Conservation (phyloP, 2,797 vertebrate genomes). For the Sciurus vulgaris region DNA sequence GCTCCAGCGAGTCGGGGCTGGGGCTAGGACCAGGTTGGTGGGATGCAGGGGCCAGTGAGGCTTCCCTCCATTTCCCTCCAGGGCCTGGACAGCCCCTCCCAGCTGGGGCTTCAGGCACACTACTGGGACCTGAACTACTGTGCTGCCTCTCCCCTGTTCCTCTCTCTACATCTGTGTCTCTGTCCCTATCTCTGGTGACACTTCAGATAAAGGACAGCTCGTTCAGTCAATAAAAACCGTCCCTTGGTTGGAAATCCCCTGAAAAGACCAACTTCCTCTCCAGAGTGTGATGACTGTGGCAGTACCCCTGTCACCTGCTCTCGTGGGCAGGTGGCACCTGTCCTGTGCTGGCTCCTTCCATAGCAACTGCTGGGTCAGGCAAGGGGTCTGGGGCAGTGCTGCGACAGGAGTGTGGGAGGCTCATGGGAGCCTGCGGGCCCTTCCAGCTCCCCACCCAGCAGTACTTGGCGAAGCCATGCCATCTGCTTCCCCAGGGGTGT, state of each 20-base stretch:
- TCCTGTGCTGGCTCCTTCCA: neutral
- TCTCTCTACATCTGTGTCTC: neutral
- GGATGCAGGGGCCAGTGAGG: neutral
- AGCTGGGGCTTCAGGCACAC: no score
- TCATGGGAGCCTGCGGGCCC: neutral
- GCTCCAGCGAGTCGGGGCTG: no score
- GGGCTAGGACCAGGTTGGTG: no score
- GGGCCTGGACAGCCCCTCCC: neutral
- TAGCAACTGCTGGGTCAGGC: neutral
- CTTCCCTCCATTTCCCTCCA: neutral
- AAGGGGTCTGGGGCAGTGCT: no score
- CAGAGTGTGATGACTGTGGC: neutral
- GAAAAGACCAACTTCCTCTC: conserved; percentile 66
- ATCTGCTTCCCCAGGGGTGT: neutral
- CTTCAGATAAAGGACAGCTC: neutral
- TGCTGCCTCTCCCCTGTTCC: neutral
- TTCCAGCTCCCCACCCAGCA: no score
- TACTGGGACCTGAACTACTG: rapidly evolving
- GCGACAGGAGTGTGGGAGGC: no score
- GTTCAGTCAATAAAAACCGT: conserved; percentile 4
- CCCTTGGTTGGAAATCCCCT: conserved; percentile 64
- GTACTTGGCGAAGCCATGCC: neutral
- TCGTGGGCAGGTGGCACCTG: neutral
- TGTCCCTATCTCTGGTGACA: neutral
- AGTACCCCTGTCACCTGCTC: neutral